Evolutionary conservation across 1,140 invertebrate genomes (phyloP), one percentile per base, ranked within the genome.

Genomic region (Conus betulinus): DNA sequence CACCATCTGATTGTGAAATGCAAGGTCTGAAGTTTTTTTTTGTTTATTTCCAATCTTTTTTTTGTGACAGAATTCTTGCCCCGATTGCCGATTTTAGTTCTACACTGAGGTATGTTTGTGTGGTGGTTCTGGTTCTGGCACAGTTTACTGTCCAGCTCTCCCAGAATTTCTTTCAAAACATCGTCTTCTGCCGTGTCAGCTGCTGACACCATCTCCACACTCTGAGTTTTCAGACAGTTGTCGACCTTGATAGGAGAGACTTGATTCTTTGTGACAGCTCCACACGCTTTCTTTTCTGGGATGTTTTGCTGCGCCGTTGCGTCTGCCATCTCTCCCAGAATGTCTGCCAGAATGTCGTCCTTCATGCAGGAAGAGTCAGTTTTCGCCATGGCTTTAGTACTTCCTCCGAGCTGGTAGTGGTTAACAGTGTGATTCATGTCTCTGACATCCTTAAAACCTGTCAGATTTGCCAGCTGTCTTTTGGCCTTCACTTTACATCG

Each of bases 301-400:
- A 23, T 25, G 39, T 84, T 55, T 52, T 67, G 23, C 52, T 82
- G 63, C 15, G 60, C 74, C 17, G 88, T 84, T 20, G 71, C 67
- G 55, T 60, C 39, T 15, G 82, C 87, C 60, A 92, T 57, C 83
- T 92, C 89, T 74, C 85, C 87, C 23, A 92, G 87, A 57, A 92
- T 88, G 60, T 89, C 88, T 39, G 84, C 88, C 27, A 92, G 78
- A 76, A 91, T 52, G 25, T 83, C 85, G 87, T 92, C 89, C 57
- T 90, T 87, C n/a, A 55, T 51, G 60, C 67, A 84, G 5, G 67
- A 27, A 17, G 57, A 23, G 25, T n/a, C 25, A 0, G 39, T 78
- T 17, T 57, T 88, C n/a, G 27, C 5, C 15, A 0, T 81, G 7
- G 13, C 57, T 83, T 71, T 81, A n/a, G 84, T 57, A 6, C 74